Conservation (phyloP, 1,140 invertebrate genomes). For the Drosophila mayri region DNA sequence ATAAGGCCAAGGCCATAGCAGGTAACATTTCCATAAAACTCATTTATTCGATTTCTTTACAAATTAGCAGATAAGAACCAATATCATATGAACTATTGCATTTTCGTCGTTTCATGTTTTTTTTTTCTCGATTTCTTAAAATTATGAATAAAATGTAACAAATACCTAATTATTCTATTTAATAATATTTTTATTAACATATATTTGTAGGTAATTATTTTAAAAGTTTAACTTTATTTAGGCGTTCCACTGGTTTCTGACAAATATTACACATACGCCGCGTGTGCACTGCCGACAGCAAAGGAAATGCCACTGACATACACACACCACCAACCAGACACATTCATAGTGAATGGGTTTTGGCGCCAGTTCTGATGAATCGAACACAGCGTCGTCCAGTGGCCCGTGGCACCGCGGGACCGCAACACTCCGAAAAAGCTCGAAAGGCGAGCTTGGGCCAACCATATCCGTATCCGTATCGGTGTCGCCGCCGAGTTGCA, state of each 20-base stretch:
- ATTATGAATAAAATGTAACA: too few relatives aligned
- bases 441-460: slow-evolving; percentile 51
- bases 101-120: too few relatives aligned
- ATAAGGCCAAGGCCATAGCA: neutral
- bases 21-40: neutral
- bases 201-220: neutral
- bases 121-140: neutral
- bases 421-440: slow-evolving; percentile 72
- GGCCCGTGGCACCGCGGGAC: slow-evolving; percentile 16
- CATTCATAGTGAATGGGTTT: slow-evolving; percentile 54
- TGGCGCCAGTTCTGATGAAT: slow-evolving; percentile 75
- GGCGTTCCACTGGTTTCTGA: neutral
- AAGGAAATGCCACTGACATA: neutral
- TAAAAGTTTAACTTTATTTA: too few relatives aligned
- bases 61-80: neutral
- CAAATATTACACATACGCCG: slow-evolving; percentile 40
- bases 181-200: neutral
- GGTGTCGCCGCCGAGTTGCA: slow-evolving; percentile 41
- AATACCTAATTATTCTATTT: too few relatives aligned
- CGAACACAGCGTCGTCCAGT: slow-evolving; percentile 27
- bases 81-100: neutral
- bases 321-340: slow-evolving; percentile 4
- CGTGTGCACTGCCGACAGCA: slow-evolving; percentile 23
- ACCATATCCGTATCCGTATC: slow-evolving; percentile 7
- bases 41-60: too few relatives aligned